Evolutionary conservation across 2,797 vertebrate genomes (phyloP).

Genomic region (Neosalanx taihuensis): DNA sequence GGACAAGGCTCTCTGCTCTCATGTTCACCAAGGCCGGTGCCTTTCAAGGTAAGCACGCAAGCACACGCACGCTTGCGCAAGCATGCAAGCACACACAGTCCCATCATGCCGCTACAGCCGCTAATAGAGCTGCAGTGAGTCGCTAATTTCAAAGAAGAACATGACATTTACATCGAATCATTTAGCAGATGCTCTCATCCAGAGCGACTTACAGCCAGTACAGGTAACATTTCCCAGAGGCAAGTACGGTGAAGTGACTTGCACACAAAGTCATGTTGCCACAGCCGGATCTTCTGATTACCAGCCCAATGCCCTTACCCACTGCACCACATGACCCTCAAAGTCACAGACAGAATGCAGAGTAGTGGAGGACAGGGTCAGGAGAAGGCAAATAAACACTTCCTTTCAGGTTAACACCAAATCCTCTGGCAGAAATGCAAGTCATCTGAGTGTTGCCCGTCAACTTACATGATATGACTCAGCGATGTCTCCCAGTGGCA

Average conservation of each 20-base stretch:
- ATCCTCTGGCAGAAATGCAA: background rate
- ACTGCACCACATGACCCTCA: no score
- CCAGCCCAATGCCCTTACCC: no score
- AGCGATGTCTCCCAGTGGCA: no score
- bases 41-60: background rate
- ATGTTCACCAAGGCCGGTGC: slow-evolving; percentile 15
- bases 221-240: no score
- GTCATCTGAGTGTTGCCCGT: slow-evolving; percentile 17
- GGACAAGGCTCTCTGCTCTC: slow-evolving; percentile 31
- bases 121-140: slow-evolving; percentile 37
- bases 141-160: slow-evolving; percentile 14
- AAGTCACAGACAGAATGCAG: no score
- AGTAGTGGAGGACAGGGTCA: background rate
- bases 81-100: slow-evolving; percentile 38
- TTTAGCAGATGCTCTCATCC: no score
- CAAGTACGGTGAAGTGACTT: no score
- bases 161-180: background rate
- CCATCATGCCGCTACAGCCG: slow-evolving; percentile 32
- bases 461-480: slow-evolving; percentile 31
- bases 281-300: no score
- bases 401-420: background rate
- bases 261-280: no score
- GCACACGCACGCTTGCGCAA: background rate
- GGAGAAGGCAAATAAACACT: slow-evolving; percentile 41
- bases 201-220: no score